These are phyloP conservation scores for Zaprionus ornatus DNA, from an alignment of 1,140 invertebrate species.

Conservation along the genomic window DNA sequence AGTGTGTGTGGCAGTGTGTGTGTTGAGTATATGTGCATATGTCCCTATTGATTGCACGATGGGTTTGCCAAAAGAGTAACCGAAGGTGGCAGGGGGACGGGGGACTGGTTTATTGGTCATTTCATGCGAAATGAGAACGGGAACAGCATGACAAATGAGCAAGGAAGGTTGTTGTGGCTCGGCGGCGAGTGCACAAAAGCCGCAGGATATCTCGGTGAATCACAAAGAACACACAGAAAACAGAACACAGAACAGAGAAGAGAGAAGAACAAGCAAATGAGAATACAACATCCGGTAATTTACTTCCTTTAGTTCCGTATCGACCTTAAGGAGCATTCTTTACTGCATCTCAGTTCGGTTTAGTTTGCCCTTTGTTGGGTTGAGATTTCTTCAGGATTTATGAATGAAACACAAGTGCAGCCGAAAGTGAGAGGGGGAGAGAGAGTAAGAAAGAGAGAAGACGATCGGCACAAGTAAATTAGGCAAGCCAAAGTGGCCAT, in stretches of 20 bases:
- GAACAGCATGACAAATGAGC: conserved; percentile 63
- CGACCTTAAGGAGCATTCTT: conserved; percentile 56
- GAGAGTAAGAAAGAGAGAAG: conserved; percentile 41
- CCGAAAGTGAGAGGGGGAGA: not conserved
- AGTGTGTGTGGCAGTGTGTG: not conserved
- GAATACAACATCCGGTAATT: conserved; percentile 83
- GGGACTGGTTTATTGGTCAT: conserved; percentile 54
- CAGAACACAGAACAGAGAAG: not conserved
- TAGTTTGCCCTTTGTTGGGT: conserved; percentile 51
- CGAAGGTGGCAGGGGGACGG: not conserved
- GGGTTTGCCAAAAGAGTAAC: conserved; percentile 53
- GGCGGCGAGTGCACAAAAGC: conserved; percentile 55
- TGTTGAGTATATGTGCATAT: not conserved
- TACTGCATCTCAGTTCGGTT: conserved; percentile 21
- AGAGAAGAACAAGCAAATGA: conserved; percentile 67
- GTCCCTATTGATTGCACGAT: conserved; percentile 24
- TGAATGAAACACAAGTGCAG: conserved; percentile 68
- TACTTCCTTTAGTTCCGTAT: conserved; percentile 82
- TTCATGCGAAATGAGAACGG: conserved; percentile 68
- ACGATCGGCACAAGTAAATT: conserved; percentile 72
- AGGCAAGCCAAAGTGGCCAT: conserved; percentile 73
- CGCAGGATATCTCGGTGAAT: conserved; percentile 75
- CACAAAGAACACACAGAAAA: conserved; percentile 56
- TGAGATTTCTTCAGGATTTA: conserved; percentile 61
- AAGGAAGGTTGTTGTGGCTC: conserved; percentile 53